A percentile compares a stretch with the other conserved stretches of the same genome.
These are phyloP conservation scores for Aythya baeri DNA, from an alignment of 2,113 vertebrate genomes.

Conservation along the genomic window DNA sequence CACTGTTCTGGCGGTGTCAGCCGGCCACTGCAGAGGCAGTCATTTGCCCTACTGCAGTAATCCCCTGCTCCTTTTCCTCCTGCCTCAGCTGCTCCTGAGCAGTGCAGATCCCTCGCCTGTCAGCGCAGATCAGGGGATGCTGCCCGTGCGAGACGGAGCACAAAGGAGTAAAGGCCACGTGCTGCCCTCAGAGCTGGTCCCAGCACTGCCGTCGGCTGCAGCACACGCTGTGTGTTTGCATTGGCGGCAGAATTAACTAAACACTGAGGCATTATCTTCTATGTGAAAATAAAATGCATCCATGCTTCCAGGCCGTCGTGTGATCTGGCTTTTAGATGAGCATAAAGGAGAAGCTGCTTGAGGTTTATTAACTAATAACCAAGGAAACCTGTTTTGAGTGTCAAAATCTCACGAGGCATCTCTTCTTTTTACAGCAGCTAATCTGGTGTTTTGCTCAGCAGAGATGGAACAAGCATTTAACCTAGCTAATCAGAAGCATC, in stretches of 20 bases:
- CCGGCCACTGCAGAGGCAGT: neutral
- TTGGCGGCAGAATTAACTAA: neutral
- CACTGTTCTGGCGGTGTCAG: neutral
- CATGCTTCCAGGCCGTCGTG: neutral
- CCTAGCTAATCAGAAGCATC: conserved; percentile 13
- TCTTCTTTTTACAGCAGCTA: neutral
- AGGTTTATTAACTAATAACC: conserved; percentile 43
- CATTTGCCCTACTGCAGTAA: rapidly evolving
- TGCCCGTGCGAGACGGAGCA: neutral
- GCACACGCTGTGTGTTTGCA: rapidly evolving
- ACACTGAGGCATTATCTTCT: neutral
- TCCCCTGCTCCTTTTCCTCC: neutral
- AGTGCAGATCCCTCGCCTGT: neutral
- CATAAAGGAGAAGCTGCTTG: conserved; percentile 21
- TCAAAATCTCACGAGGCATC: conserved; percentile 29
- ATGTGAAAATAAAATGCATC: neutral
- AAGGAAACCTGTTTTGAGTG: conserved; percentile 14
- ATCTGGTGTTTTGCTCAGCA: neutral
- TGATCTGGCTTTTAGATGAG: neutral
- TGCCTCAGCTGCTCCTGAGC: neutral
- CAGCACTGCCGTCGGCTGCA: neutral
- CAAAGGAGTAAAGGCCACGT: neutral
- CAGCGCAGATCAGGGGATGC: neutral
- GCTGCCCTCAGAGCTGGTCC: neutral
- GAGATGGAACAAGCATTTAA: conserved; percentile 15